Evolutionary conservation across 2,113 vertebrate genomes (phyloP), one percentile per base, ranked within the genome.

Genomic region (Caranx ignobilis): DNA sequence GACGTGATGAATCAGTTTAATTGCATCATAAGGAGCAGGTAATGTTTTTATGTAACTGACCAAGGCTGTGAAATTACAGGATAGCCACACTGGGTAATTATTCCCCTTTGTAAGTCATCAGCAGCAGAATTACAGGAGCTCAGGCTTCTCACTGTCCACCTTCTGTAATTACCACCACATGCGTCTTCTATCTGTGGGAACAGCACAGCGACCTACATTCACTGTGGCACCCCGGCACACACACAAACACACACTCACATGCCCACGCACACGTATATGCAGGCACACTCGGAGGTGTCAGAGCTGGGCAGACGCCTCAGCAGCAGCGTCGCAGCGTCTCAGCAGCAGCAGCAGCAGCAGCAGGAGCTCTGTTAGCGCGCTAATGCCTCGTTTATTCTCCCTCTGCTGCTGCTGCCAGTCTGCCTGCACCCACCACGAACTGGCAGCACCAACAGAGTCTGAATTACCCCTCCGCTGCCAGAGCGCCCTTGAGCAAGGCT

Each of bases 161-260:
- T 54, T 71, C 72, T 79, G 70, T 82, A 74, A 86, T 90, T 60
- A 82, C 65, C 83, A 68, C 61, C 78, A 65, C 80, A 88, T 87
- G 88, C 66, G 63, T 88, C 77, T 64, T 67, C 43, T 61, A 55
- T 80, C 71, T 75, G 79, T 82, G 84, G 56, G 74, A 81, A 75
- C 41, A 59, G 41, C 71, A 74, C 26, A 31, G 18, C 45, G 78
- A 83, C 88, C 88, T 90, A 88, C 79, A 88, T 88, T 69, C 75
- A 65, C 72, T 6, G 71, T 79, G 5, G 67, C 60, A 8, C 67
- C 48, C 71, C 71, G 21, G 26, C 68, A 32, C 61, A 11, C 31
- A 21, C 59, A 57, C 41, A 74, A 21, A 16, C 43, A 3, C 43
- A 9, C 43, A 50, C 52, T 10, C 50, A 9, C 50, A 10, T 8